These are phyloP conservation scores for Troides aeacus DNA, from an alignment of 2,888 invertebrate species.

Conservation along the genomic window DNA sequence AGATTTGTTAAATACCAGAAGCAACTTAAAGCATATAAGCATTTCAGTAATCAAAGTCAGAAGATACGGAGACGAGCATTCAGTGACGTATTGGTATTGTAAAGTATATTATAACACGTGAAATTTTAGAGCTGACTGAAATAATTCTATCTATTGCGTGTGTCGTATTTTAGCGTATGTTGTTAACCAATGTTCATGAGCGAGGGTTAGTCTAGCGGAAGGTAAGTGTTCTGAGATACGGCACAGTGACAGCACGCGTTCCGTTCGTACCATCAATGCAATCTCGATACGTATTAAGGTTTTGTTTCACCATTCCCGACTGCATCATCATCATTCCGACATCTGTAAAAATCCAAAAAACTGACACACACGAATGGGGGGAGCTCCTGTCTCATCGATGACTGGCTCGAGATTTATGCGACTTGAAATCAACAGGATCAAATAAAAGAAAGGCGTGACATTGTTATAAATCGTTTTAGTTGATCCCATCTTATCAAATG, in stretches of 20 bases:
- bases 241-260: constrained; percentile 63
- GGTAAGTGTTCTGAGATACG: constrained; percentile 70
- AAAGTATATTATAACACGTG: constrained; percentile 51
- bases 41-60: constrained; percentile 35
- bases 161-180: constrained; percentile 74
- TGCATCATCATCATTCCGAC: constrained; percentile 98
- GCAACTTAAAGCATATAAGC: constrained; percentile 36
- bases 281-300: constrained; percentile 86
- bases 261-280: constrained; percentile 90
- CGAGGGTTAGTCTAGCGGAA: constrained; percentile 77
- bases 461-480: constrained; percentile 36
- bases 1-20: constrained; percentile 7
- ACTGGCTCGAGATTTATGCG: constrained; percentile 34
- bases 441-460: constrained; percentile 13
- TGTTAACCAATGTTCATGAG: constrained; percentile 69
- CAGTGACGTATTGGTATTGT: constrained; percentile 33
- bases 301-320: constrained; percentile 97
- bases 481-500: constrained; percentile 60
- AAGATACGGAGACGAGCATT: constrained; percentile 44
- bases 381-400: constrained; percentile 50
- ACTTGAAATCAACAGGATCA: constrained; percentile 31
- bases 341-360: constrained; percentile 90
- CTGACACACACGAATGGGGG: constrained; percentile 71
- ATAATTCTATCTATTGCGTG: constrained; percentile 64
- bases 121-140: constrained; percentile 56